These are phyloP conservation scores for Osmoderma eremita DNA, from an alignment of 2,888 invertebrate genomes.

Conservation along the genomic window DNA sequence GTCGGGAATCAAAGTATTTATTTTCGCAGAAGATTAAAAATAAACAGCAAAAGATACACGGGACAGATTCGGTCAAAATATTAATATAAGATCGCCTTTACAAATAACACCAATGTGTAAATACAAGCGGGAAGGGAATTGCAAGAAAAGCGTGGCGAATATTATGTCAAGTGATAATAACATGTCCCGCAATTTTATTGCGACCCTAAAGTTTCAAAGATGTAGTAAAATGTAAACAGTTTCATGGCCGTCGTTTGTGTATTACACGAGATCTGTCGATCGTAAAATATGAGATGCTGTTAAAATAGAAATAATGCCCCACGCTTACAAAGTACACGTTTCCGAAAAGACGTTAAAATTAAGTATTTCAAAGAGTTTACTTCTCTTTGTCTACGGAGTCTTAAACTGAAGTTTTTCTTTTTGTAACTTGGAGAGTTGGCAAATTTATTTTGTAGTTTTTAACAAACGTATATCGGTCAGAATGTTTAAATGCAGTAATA, in stretches of 20 bases:
- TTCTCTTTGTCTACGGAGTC: too few species aligned
- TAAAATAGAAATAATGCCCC: too few species aligned
- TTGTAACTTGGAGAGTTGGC: too few species aligned
- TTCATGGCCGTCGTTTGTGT: not conserved
- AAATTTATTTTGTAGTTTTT: too few species aligned
- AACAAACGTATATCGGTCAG: too few species aligned
- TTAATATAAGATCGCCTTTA: not conserved
- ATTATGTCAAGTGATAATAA: conserved; percentile 12
- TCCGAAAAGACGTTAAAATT: too few species aligned
- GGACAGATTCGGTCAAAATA: not conserved
- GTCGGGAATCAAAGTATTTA: conserved; percentile 7
- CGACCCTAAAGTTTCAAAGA: conserved; percentile 4
- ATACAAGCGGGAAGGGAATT: not conserved
- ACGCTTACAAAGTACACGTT: too few species aligned
- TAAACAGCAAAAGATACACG: conserved; percentile 6
- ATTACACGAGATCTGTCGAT: too few species aligned
- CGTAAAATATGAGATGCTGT: too few species aligned
- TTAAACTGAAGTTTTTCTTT: too few species aligned
- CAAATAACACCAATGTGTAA: not conserved
- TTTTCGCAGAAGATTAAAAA: conserved; percentile 4
- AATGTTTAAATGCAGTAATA: too few species aligned
- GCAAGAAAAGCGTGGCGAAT: conserved; percentile 4
- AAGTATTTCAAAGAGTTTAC: too few species aligned
- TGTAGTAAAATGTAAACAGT: conserved; percentile 12
- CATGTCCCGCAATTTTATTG: conserved; percentile 11